Conservation (phyloP, 2,888 invertebrate genomes). For the Phyllotreta cruciferae region DNA sequence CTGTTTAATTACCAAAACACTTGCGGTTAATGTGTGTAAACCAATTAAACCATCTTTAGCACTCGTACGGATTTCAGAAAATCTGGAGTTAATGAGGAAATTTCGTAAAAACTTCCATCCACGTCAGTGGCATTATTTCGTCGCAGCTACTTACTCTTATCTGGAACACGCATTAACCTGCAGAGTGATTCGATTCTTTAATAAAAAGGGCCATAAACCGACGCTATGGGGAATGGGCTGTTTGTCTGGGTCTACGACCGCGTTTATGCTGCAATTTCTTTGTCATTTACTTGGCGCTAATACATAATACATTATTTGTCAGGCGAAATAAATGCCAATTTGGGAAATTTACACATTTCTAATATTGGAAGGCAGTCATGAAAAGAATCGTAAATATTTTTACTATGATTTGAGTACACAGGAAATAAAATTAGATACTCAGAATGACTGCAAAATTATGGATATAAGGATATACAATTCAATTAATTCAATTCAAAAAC, state of each 20-base stretch:
- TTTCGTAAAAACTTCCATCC: background rate
- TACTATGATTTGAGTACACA: too few species aligned
- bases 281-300: conserved; percentile 17
- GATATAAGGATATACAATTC: too few species aligned
- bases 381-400: too few species aligned
- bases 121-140: conserved; percentile 4
- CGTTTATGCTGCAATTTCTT: conserved; percentile 22
- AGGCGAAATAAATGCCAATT: background rate
- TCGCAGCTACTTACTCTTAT: conserved; percentile 28
- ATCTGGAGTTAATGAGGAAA: background rate
- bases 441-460: too few species aligned
- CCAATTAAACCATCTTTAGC: too few species aligned
- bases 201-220: conserved; percentile 34
- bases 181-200: conserved; percentile 28
- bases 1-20: background rate
- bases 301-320: conserved; percentile 9
- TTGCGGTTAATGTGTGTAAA: too few species aligned
- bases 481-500: too few species aligned
- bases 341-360: too few species aligned
- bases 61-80: too few species aligned
- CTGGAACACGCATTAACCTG: conserved; percentile 37
- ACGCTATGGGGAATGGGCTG: conserved; percentile 30
- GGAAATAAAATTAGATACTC: too few species aligned
- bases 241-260: conserved; percentile 30
- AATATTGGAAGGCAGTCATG: too few species aligned